A percentile compares a stretch with the other conserved stretches of the same genome.
phyloP scores from a whole-genome alignment of 2,888 invertebrate species.

The Phalera bucephala region DNA sequence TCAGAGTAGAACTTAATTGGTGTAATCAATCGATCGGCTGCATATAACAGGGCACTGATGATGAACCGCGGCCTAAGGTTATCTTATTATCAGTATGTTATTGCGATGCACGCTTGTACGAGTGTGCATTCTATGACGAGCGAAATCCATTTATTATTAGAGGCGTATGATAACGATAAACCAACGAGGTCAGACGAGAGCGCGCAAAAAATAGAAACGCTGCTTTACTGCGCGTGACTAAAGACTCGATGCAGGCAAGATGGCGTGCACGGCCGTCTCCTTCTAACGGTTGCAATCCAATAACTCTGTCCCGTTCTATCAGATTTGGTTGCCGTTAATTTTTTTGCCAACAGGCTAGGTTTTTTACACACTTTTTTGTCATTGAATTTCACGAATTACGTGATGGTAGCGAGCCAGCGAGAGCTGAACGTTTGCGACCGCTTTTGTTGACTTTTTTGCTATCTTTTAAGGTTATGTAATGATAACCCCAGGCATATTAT shows the following conservation, averaged over 20 bases:
- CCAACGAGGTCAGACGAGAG: constrained; percentile 77
- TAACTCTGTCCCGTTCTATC: constrained; percentile 45
- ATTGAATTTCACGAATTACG: constrained; percentile 71
- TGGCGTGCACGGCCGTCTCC: constrained; percentile 63
- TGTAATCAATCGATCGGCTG: constrained; percentile 32
- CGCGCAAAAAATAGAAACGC: constrained; percentile 80
- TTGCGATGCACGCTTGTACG: constrained; percentile 47
- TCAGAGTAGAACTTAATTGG: constrained; percentile 26
- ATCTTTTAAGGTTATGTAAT: constrained; percentile 43
- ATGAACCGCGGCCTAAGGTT: constrained; percentile 59
- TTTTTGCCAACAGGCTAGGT: constrained; percentile 57
- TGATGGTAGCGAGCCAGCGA: constrained; percentile 55
- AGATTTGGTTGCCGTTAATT: constrained; percentile 68
- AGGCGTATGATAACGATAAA: constrained; percentile 78
- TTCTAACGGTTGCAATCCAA: constrained; percentile 40
- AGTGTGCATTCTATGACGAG: constrained; percentile 56
- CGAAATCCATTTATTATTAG: constrained; percentile 73
- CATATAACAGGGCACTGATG: constrained; percentile 47
- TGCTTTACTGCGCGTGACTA: constrained; percentile 76
- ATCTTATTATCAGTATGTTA: constrained; percentile 60
- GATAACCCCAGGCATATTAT: constrained; percentile 28
- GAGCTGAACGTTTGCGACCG: constrained; percentile 37
- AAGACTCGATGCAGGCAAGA: constrained; percentile 73
- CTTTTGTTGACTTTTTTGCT: constrained; percentile 41
- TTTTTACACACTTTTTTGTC: constrained; percentile 57